These are phyloP conservation scores for Hippocampus comes DNA, from an alignment of 2,113 vertebrate genomes.

Conservation along the genomic window DNA sequence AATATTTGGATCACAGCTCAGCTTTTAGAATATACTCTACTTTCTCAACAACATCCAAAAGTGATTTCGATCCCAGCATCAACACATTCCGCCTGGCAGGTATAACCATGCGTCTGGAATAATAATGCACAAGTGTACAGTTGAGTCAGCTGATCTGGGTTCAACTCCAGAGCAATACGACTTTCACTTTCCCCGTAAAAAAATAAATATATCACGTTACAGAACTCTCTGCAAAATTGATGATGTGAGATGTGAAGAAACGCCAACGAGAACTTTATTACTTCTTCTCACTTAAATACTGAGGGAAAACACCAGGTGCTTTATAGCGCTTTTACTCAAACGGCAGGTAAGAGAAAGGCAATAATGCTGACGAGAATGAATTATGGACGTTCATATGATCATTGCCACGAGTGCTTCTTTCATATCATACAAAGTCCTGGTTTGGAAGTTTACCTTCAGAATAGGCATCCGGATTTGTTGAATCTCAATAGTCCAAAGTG, in stretches of 20 bases:
- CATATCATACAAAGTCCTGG: background rate
- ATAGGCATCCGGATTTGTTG: background rate
- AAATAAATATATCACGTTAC: slow-evolving; percentile 28
- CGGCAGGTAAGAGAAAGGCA: background rate
- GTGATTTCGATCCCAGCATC: slow-evolving; percentile 17
- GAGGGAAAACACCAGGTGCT: background rate
- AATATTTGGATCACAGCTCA: slow-evolving; percentile 28
- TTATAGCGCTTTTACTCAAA: background rate
- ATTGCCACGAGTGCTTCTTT: background rate
- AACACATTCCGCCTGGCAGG: background rate
- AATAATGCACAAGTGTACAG: slow-evolving; percentile 34
- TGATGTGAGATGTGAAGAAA: slow-evolving; percentile 28
- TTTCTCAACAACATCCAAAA: background rate
- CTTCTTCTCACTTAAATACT: background rate
- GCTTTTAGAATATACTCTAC: slow-evolving; percentile 6
- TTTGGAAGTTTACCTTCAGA: background rate
- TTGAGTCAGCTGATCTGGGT: slow-evolving; percentile 13
- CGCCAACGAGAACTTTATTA: slow-evolving; percentile 24
- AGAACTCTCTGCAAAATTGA: slow-evolving; percentile 35
- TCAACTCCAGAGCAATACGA: slow-evolving; percentile 37
- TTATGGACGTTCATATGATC: no score
- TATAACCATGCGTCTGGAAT: slow-evolving; percentile 20
- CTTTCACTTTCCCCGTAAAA: slow-evolving; percentile 5
- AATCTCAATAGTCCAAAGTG: background rate
- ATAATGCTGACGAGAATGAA: no score